phyloP scores from a whole-genome alignment of 2,113 vertebrate species.

The Scytalopus superciliaris region DNA sequence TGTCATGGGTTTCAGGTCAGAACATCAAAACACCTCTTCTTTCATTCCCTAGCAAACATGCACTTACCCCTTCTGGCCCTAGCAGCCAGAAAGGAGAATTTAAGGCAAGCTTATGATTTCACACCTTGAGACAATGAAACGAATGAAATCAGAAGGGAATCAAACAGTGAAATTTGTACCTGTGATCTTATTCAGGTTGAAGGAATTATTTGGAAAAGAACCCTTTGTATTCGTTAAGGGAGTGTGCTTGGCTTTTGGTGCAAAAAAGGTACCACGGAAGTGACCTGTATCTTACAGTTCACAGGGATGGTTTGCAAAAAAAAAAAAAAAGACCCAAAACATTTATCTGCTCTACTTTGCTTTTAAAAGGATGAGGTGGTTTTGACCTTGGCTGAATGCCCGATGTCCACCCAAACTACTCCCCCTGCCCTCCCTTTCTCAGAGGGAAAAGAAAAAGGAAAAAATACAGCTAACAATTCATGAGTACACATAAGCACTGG shows the following conservation, averaged over 20 bases:
- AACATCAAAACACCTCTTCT: no score
- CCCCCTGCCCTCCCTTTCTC: no score
- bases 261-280: background rate
- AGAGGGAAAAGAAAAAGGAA: no score
- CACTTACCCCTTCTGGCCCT: background rate
- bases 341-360: background rate
- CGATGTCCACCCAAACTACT: no score
- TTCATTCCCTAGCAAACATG: background rate
- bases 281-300: background rate
- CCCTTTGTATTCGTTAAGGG: background rate
- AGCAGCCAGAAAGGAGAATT: background rate
- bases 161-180: background rate
- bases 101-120: background rate
- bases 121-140: background rate
- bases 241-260: accelerated
- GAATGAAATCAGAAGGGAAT: background rate
- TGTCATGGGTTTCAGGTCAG: no score
- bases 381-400: no score
- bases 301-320: background rate
- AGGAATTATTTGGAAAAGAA: background rate
- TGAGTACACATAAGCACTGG: no score
- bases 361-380: background rate
- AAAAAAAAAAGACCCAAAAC: background rate
- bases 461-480: no score
- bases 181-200: background rate